A percentile compares a stretch with the other conserved stretches of the same genome.
These are phyloP conservation scores for Caenorhabditis parvicauda DNA, from an alignment of 2,888 invertebrate species.

Conservation along the genomic window DNA sequence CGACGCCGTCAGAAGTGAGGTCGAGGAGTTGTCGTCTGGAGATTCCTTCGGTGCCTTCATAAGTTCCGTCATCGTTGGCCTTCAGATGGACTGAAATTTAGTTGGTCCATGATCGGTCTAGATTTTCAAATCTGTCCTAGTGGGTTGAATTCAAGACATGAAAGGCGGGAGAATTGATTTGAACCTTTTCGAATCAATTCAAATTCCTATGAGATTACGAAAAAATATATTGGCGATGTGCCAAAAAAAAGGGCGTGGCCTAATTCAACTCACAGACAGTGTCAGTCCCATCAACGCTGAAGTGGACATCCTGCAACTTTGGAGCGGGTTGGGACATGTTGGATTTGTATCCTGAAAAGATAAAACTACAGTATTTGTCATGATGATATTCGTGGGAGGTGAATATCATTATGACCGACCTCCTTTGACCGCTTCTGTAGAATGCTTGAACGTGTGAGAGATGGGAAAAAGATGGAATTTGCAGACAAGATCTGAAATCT, in stretches of 20 bases:
- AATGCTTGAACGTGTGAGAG: constrained; percentile 13
- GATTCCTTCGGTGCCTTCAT: constrained; percentile 6
- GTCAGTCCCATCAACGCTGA: neutral
- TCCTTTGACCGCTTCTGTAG: constrained; percentile 10
- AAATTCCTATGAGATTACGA: too few species aligned
- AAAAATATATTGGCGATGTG: too few species aligned
- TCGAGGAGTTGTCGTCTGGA: too few species aligned
- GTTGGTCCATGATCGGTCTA: neutral
- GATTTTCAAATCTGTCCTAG: neutral
- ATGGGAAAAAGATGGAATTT: constrained; percentile 14
- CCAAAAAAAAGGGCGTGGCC: too few species aligned
- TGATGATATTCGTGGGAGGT: neutral
- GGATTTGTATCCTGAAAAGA: constrained; percentile 3
- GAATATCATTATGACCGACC: neutral
- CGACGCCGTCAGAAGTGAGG: too few species aligned
- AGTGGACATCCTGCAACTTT: constrained; percentile 7
- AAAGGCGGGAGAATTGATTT: too few species aligned
- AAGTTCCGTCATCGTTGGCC: constrained; percentile 10
- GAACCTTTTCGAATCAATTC: too few species aligned
- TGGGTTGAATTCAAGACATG: too few species aligned
- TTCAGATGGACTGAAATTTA: constrained; percentile 3
- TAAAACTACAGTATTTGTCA: too few species aligned
- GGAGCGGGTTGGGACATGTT: constrained; percentile 12
- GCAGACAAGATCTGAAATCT: constrained; percentile 8
- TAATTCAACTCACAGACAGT: too few species aligned